Conservation (phyloP, 2,888 invertebrate species). For the Scelioninae gen. 2 region DNA sequence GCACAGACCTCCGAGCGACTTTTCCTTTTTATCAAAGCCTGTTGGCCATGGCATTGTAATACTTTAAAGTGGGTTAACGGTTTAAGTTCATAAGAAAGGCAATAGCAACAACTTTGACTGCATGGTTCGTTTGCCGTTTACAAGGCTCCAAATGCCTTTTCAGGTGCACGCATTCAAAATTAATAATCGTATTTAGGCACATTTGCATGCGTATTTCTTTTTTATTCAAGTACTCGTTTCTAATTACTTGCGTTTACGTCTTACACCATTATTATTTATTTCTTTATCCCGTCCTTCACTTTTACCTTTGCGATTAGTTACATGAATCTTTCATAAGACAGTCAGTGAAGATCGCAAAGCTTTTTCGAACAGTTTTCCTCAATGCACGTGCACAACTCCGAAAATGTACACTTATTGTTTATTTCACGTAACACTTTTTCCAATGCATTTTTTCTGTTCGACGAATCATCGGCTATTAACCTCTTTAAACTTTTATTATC, state of each 20-base stretch:
- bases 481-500: conserved; percentile 36
- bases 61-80: conserved; percentile 53
- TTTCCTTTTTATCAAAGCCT: conserved; percentile 37
- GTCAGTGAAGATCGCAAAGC: conserved; percentile 14
- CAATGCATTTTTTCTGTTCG: conserved; percentile 22
- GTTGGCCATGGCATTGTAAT: conserved; percentile 49
- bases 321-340: conserved; percentile 49
- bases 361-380: conserved; percentile 36
- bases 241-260: conserved; percentile 13
- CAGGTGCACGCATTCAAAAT: conserved; percentile 4
- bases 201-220: conserved; percentile 25
- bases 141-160: conserved; percentile 2
- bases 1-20: conserved; percentile 20
- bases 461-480: conserved; percentile 33
- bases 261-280: conserved; percentile 26
- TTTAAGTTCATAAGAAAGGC: conserved; percentile 33
- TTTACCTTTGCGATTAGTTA: conserved; percentile 45
- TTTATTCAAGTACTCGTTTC: neutral
- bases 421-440: conserved; percentile 28
- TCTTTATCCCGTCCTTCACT: conserved; percentile 48
- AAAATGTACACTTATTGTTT: conserved; percentile 36
- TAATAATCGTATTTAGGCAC: conserved; percentile 12
- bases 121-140: conserved; percentile 9
- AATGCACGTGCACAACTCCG: conserved; percentile 17
- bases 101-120: conserved; percentile 24